Conservation (phyloP, 2,113 vertebrate species). For the Antechinus stuartii region DNA sequence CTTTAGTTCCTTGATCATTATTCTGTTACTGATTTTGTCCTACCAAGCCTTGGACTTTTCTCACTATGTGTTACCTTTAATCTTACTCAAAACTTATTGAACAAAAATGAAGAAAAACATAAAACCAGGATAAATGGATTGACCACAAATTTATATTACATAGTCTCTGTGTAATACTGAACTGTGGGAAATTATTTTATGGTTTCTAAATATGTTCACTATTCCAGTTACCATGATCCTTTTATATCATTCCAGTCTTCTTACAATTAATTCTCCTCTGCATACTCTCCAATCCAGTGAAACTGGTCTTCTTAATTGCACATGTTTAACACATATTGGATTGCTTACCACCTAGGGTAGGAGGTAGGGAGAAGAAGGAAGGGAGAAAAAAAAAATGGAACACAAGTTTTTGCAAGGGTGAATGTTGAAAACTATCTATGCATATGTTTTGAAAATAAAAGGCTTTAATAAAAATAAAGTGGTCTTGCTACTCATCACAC, state of each 20-base stretch:
- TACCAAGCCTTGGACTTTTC: background rate
- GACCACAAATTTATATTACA: background rate
- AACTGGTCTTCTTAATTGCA: too few relatives aligned
- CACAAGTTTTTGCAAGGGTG: too few relatives aligned
- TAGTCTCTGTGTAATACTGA: background rate
- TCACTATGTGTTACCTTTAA: background rate
- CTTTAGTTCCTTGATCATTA: background rate
- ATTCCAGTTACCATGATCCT: background rate
- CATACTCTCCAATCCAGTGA: background rate
- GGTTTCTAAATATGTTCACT: background rate
- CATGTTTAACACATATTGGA: too few relatives aligned
- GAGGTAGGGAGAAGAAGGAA: too few relatives aligned
- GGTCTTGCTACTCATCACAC: background rate
- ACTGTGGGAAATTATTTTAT: background rate
- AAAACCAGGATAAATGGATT: background rate
- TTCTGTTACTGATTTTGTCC: background rate
- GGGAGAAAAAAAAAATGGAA: too few relatives aligned
- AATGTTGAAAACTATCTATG: too few relatives aligned
- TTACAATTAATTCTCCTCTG: background rate
- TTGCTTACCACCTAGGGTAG: too few relatives aligned
- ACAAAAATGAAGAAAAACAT: background rate
- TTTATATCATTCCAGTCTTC: background rate
- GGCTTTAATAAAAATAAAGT: background rate
- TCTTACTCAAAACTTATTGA: background rate
- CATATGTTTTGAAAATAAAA: too few relatives aligned